Base-by-base conservation (phyloP, 2,797 vertebrate species). In the Pristis pectinata region DNA sequence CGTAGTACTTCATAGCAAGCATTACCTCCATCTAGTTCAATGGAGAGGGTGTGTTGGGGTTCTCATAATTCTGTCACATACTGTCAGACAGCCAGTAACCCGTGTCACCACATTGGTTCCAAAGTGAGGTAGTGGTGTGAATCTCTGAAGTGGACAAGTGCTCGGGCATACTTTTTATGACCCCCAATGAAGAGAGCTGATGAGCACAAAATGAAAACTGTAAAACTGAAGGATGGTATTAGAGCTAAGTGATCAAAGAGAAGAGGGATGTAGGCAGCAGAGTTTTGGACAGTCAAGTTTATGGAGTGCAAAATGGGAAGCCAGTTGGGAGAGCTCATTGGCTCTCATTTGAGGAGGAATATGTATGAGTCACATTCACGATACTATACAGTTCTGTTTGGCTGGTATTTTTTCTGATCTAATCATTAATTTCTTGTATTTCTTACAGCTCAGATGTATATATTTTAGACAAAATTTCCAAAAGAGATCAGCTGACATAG, bases 381-480 rank as follows among this genome's bases (percentile, higher is more conserved):
- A 74, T 49, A 8, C 13, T 94, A 49, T 34, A 11, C 24, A 17
- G 8, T 22, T 94, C 44, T n/a, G 1, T 11, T 49, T n/a, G 27
- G 70, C 1, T 22, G 1, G 22, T 24, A 41, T 22, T 11, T 17
- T 8, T 67, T 41, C n/a, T 91, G 34, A 17, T 6, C 22, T 74
- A 93, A 93, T 34, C 9, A 49, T 74, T 72, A 1, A 74, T 94
- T 34, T 44, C 34, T 37, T 72, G 10, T 27, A 19, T 72, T 94
- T 94, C 79, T 82, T 85, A 41, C 59, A 96, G 95, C 70, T 95
- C 37, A 95, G 59, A 24, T 96, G 95, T 27, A 95, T 95, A 34
- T 61, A 94, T 79, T 95, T 91, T 30, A 85, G 70, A 91, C 94
- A 95, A 30, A 89, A 10, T 82, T 83, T n/a, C 1, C 4, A n/a